A percentile compares a stretch with the other conserved stretches of the same genome.
phyloP scores from a whole-genome alignment of 1,140 invertebrate species.

The Archegozetes longisetosus region DNA sequence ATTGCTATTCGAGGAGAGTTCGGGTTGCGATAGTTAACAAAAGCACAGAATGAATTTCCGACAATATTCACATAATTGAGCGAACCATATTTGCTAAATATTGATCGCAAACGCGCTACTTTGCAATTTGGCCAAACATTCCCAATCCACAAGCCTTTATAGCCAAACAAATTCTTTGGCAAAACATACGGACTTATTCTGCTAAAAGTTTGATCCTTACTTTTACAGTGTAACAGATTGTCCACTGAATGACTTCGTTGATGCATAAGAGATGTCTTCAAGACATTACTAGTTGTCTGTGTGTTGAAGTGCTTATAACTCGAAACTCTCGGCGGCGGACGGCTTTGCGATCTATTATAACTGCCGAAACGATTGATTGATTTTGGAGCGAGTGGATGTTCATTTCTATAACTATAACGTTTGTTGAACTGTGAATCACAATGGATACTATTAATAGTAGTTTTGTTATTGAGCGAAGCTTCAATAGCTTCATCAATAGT shows the following conservation, averaged over 20 bases:
- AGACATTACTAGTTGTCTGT: no score
- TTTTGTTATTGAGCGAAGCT: not conserved
- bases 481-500: not conserved
- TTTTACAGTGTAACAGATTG: not conserved
- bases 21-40: not conserved
- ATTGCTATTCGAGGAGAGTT: not conserved
- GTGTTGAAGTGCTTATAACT: not conserved
- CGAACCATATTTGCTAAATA: not conserved
- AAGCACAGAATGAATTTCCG: not conserved
- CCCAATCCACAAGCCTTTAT: slow-evolving; percentile 1
- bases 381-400: not conserved
- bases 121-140: not conserved
- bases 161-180: slow-evolving; percentile 1
- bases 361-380: not conserved
- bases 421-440: not conserved
- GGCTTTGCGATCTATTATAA: not conserved
- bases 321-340: not conserved
- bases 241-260: not conserved
- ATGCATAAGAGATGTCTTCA: not conserved
- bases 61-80: not conserved
- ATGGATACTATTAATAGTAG: not conserved
- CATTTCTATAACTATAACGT: not conserved
- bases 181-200: not conserved
- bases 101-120: not conserved
- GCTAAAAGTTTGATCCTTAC: not conserved